These are phyloP conservation scores for Oncorhynchus keta DNA, from an alignment of 2,113 vertebrate species.

Conservation along the genomic window DNA sequence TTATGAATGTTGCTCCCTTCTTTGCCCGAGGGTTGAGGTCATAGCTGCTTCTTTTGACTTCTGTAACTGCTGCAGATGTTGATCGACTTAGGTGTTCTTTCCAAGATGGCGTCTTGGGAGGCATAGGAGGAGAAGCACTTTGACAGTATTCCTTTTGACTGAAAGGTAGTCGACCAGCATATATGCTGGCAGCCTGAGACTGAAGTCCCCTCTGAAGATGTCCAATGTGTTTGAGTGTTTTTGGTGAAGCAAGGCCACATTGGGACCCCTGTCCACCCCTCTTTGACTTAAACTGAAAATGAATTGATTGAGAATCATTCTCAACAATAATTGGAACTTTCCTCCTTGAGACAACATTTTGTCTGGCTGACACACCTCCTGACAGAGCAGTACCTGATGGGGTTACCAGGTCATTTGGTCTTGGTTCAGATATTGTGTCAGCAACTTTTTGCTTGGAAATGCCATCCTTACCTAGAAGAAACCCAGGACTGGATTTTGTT, in stretches of 20 bases:
- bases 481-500: slow-evolving; percentile 31
- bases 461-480: slow-evolving; percentile 23
- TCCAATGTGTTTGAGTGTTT: slow-evolving; percentile 10
- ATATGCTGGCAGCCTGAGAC: slow-evolving; percentile 15
- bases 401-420: slow-evolving; percentile 26
- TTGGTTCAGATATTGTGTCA: slow-evolving; percentile 27
- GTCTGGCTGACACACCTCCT: slow-evolving; percentile 15
- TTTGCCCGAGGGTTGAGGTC: not conserved
- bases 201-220: slow-evolving; percentile 17
- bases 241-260: slow-evolving; percentile 29
- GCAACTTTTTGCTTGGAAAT: not conserved
- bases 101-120: slow-evolving; percentile 10
- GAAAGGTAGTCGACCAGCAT: slow-evolving; percentile 4
- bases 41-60: slow-evolving; percentile 29
- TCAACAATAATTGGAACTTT: slow-evolving; percentile 18
- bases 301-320: slow-evolving; percentile 18
- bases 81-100: slow-evolving; percentile 12
- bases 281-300: slow-evolving; percentile 7
- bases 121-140: not conserved
- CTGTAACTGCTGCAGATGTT: not conserved
- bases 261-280: slow-evolving; percentile 27
- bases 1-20: slow-evolving; percentile 9
- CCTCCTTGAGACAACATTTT: slow-evolving; percentile 25
- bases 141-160: slow-evolving; percentile 25
- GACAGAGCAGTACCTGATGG: slow-evolving; percentile 12